Evolutionary conservation across 92 coral and sea anemone genomes (phyloP), one percentile per base, ranked within the genome.

Genomic region (Actinernus sp.): DNA sequence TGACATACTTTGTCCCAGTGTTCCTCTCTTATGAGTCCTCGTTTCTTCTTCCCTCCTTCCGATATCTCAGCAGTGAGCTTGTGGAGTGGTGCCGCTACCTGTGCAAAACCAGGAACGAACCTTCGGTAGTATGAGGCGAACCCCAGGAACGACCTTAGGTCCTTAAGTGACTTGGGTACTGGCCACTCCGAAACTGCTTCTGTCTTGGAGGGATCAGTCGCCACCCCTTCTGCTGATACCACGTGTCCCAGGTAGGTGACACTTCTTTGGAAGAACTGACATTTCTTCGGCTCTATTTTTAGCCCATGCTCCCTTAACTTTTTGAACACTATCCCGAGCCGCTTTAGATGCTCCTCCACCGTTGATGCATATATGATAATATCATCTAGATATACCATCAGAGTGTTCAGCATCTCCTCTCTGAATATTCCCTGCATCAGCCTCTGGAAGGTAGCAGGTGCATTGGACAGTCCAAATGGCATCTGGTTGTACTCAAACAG

Each of bases 311-410:
- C 58, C 16, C 71, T 22, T 26, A 73, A 53, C 18, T 65, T 73
- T 25, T 28, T 26, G 22, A 81, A 32, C 28, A 81, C 82, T 25
- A 34, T 25, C 34, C 50, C 70, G 0, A 64, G 54, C 11, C 71
- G 55, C 14, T 52, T 16, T 3, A 60, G 68, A 49, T 49, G 65
- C 52, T 61, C 63, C 0, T 17, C 27, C 26, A 63, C 44, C 3
- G 70, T 49, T n/a, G n/a, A n/a, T n/a, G n/a, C n/a, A 37, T 37
- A 82, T 19, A 74, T 55, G 2, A 67, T 65, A 23, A 73, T 81
- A 46, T 71, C 64, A 13, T 73, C 81, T 7, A 81, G 88, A 49
- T 80, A 80, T 18, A 80, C 68, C 1, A 81, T 40, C 39, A 81
- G 76, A 19, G 61, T 55, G 49, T 81, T 61, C 34, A 72, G 56